These are phyloP conservation scores for Eretmocerus hayati DNA, from an alignment of 2,888 invertebrate species.

Conservation along the genomic window DNA sequence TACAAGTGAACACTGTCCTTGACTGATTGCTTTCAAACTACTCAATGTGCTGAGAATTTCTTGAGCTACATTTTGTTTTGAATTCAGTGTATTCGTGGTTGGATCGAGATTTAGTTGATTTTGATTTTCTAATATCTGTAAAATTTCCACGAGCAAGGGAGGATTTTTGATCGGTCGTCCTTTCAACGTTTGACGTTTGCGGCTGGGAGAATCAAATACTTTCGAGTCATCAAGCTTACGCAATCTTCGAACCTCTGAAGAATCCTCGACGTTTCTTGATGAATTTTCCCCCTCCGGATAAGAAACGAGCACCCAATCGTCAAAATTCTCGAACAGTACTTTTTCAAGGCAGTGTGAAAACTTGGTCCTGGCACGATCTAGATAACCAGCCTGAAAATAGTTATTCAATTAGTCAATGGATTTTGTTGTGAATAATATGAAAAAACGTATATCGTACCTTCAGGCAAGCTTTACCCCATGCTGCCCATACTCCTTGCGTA, in stretches of 20 bases:
- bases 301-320: conserved; percentile 39
- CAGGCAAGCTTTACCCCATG: conserved; percentile 80
- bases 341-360: conserved; percentile 57
- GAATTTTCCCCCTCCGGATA: conserved; percentile 27
- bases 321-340: conserved; percentile 41
- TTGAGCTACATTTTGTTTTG: conserved; percentile 49
- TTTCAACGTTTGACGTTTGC: conserved; percentile 40
- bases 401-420: not conserved
- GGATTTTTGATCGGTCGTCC: conserved; percentile 57
- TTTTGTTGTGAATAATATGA: not conserved
- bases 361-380: conserved; percentile 68
- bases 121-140: conserved; percentile 57
- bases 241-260: conserved; percentile 8
- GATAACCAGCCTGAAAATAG: conserved; percentile 53
- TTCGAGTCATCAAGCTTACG: conserved; percentile 9
- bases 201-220: conserved; percentile 10
- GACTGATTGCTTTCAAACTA: conserved; percentile 45
- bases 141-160: conserved; percentile 62
- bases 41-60: conserved; percentile 48
- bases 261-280: conserved; percentile 13
- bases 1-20: conserved; percentile 39
- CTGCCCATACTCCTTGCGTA: conserved; percentile 70
- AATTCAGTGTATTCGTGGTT: conserved; percentile 37
- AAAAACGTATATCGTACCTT: no score
- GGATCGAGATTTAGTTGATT: conserved; percentile 27